Conservation (phyloP, 64 coral and sea anemone genomes). For the Trachythela sp. region DNA sequence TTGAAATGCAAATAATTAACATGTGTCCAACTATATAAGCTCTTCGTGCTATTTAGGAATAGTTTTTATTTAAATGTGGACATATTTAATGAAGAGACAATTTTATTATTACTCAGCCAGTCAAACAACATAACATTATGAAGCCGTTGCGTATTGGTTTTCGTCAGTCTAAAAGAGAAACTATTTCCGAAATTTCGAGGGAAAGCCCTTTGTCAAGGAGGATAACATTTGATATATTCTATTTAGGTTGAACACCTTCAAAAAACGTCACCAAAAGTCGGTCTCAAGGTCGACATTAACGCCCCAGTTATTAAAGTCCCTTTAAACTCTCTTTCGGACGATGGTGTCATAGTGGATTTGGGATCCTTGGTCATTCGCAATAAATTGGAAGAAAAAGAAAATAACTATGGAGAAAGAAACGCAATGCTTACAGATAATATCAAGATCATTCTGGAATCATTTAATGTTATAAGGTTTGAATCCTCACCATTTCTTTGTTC, state of each 20-base stretch:
- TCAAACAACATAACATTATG: too few species aligned
- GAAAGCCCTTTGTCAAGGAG: too few species aligned
- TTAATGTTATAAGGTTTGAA: slow-evolving; percentile 73
- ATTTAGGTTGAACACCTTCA: slow-evolving; percentile 73
- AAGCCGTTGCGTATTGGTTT: too few species aligned
- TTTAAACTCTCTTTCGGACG: slow-evolving; percentile 61
- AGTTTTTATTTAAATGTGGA: too few species aligned
- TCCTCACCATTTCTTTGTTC: too few species aligned
- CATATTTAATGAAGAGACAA: too few species aligned
- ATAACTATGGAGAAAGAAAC: slow-evolving; percentile 30
- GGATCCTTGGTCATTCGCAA: slow-evolving; percentile 66
- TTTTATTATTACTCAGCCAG: too few species aligned
- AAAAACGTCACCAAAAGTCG: slow-evolving; percentile 71
- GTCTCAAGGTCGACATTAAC: slow-evolving; percentile 70
- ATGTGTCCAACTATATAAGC: too few species aligned
- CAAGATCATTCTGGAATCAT: slow-evolving; percentile 61
- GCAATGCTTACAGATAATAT: slow-evolving; percentile 64
- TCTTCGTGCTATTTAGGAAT: too few species aligned
- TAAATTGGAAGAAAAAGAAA: not conserved
- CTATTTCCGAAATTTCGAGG: too few species aligned
- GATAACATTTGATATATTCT: not conserved
- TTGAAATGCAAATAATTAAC: too few species aligned
- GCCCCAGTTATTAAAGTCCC: slow-evolving; percentile 72
- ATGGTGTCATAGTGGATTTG: slow-evolving; percentile 82
- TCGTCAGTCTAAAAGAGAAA: too few species aligned